phyloP scores from a whole-genome alignment of 2,888 invertebrate species.

The Diplazon laetatorius region DNA sequence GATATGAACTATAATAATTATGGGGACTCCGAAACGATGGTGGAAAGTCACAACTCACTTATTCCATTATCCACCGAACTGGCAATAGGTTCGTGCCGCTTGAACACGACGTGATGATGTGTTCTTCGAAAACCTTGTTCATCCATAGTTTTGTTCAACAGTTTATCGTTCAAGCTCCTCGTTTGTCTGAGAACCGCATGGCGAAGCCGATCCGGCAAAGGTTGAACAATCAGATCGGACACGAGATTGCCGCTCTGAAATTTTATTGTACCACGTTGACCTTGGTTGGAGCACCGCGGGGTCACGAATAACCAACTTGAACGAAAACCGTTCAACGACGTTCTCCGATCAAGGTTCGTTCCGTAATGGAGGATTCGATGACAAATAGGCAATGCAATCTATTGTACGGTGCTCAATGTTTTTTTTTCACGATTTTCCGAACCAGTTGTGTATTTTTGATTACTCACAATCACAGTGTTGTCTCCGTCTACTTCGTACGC shows the following conservation, averaged over 20 bases:
- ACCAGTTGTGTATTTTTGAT: too few species aligned
- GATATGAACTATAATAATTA: too few species aligned
- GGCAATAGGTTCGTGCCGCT: slow-evolving; percentile 46
- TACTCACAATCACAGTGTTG: slow-evolving; percentile 45
- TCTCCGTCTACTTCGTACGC: slow-evolving; percentile 37
- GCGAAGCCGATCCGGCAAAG: slow-evolving; percentile 65
- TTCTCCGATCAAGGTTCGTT: too few species aligned
- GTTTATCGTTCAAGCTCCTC: slow-evolving; percentile 25
- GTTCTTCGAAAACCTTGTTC: slow-evolving; percentile 58
- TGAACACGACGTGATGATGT: slow-evolving; percentile 73
- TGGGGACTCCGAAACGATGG: too few species aligned
- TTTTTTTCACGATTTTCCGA: too few species aligned
- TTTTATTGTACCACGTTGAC: slow-evolving; percentile 2
- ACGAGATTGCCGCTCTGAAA: slow-evolving; percentile 69
- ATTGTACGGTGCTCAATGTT: too few species aligned
- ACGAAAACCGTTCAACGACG: too few species aligned
- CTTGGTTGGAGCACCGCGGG: too few species aligned
- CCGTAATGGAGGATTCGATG: too few species aligned
- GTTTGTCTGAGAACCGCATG: slow-evolving; percentile 46
- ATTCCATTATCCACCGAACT: slow-evolving; percentile 33
- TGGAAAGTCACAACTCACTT: slow-evolving; percentile 14
- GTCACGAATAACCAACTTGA: too few species aligned
- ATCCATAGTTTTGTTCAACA: slow-evolving; percentile 22
- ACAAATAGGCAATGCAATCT: too few species aligned
- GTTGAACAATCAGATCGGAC: slow-evolving; percentile 66